Percentiles rank a stretch among this genome's conserved stretches.
These are phyloP conservation scores for Oreamnos americanus DNA, from an alignment of 2,113 vertebrate genomes.

Conservation along the genomic window DNA sequence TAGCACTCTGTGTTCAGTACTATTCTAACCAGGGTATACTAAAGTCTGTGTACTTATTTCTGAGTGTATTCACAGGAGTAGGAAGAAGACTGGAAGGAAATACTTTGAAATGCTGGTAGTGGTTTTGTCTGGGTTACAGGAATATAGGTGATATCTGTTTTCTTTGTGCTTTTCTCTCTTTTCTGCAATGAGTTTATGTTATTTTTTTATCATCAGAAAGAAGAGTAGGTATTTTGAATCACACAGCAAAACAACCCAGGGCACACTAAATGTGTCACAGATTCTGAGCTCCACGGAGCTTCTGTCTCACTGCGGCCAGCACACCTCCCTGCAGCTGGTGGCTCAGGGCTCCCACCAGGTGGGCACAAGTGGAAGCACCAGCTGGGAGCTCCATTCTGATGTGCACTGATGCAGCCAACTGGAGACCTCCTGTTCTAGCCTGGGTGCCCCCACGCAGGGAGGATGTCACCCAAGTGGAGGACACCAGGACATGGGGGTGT, in stretches of 20 bases:
- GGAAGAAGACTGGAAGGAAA: background rate
- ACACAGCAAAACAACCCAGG: background rate
- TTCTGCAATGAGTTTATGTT: background rate
- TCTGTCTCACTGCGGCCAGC: background rate
- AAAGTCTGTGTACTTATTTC: no score
- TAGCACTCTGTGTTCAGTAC: background rate
- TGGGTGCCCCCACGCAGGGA: background rate
- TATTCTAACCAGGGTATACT: background rate
- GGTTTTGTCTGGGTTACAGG: background rate
- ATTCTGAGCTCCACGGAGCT: background rate
- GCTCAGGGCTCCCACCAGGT: background rate
- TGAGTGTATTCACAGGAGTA: background rate
- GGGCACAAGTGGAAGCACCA: background rate
- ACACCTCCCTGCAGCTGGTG: background rate
- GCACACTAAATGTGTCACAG: background rate
- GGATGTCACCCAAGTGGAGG: background rate
- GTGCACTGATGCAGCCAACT: background rate
- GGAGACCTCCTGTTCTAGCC: background rate
- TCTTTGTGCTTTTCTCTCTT: background rate
- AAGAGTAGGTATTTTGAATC: background rate
- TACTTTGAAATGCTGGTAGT: background rate
- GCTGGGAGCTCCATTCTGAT: background rate
- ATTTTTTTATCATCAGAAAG: slow-evolving; percentile 5
- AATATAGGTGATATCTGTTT: background rate
- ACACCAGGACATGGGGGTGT: background rate